Conservation (phyloP, 1,140 invertebrate species). For the Armadillidium nasatum region DNA sequence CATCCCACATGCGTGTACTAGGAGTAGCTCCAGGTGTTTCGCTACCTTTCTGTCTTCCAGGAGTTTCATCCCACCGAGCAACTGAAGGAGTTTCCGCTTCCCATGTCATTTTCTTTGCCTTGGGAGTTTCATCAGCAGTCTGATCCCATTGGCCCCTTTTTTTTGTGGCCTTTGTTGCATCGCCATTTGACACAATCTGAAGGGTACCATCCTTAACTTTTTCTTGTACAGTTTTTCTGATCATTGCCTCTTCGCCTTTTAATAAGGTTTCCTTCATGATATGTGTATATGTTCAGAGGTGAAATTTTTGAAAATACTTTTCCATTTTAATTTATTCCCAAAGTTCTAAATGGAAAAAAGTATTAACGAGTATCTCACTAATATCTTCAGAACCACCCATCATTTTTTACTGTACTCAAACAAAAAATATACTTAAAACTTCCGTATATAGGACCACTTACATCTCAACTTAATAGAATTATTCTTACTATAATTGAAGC, state of each 20-base stretch:
- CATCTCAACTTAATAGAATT: too few species aligned
- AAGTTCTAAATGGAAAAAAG: too few species aligned
- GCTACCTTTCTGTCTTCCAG: slow-evolving; percentile 72
- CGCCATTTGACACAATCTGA: slow-evolving; percentile 49
- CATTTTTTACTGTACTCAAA: too few species aligned
- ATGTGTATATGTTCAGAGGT: slow-evolving; percentile 92
- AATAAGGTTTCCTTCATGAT: slow-evolving; percentile 94
- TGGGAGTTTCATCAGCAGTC: slow-evolving; percentile 62
- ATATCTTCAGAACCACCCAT: too few species aligned
- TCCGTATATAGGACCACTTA: too few species aligned
- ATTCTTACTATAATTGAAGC: too few species aligned
- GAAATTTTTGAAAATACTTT: too few species aligned
- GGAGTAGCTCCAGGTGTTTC: slow-evolving; percentile 92
- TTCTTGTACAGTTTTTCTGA: slow-evolving; percentile 84
- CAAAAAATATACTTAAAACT: too few species aligned
- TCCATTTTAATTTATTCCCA: too few species aligned
- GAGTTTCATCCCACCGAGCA: slow-evolving; percentile 95
- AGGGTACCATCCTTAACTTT: slow-evolving; percentile 91
- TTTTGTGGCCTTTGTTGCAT: slow-evolving; percentile 56
- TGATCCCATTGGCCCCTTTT: slow-evolving; percentile 94
- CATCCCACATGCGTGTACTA: slow-evolving; percentile 86
- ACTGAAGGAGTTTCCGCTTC: slow-evolving; percentile 59
- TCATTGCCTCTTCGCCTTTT: slow-evolving; percentile 77
- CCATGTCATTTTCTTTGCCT: slow-evolving; percentile 67
- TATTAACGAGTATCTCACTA: too few species aligned